phyloP scores from a whole-genome alignment of 1,140 invertebrate species.

The Drosophila asahinai region DNA sequence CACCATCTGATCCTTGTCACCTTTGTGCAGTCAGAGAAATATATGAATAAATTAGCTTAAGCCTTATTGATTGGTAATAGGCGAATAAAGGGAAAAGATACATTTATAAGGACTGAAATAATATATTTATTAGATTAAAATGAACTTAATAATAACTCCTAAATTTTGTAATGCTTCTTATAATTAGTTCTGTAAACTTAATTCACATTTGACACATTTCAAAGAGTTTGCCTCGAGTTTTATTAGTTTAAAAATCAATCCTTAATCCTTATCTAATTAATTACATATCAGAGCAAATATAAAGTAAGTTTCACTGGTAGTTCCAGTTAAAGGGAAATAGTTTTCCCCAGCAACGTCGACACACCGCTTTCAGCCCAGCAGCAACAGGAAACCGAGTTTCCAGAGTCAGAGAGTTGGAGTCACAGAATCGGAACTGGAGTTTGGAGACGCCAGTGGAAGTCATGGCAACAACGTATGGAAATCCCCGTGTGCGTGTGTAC shows the following conservation, averaged over 20 bases:
- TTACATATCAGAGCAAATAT: background rate
- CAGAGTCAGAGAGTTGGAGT: constrained; percentile 22
- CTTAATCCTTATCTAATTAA: background rate
- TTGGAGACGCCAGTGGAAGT: constrained; percentile 35
- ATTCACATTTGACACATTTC: too few relatives aligned
- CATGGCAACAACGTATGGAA: constrained; percentile 70
- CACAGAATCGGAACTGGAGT: constrained; percentile 29
- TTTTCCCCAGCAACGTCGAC: constrained; percentile 32
- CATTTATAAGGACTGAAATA: too few relatives aligned
- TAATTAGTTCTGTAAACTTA: too few relatives aligned
- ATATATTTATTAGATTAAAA: too few relatives aligned
- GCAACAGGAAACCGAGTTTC: constrained; percentile 49
- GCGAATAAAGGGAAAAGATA: too few relatives aligned
- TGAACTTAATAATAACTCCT: too few relatives aligned
- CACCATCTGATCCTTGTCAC: constrained; percentile 40
- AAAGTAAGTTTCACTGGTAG: background rate
- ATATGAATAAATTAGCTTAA: background rate
- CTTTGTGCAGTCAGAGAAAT: constrained; percentile 1
- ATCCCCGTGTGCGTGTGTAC: constrained; percentile 58
- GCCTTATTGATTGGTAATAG: background rate
- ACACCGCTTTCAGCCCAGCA: constrained; percentile 35
- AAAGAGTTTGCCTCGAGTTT: background rate
- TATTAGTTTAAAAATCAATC: background rate
- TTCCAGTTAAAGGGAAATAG: background rate
- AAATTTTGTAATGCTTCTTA: too few relatives aligned